Conservation (phyloP, 2,797 vertebrate genomes). For the Arctocebus calabarensis region DNA sequence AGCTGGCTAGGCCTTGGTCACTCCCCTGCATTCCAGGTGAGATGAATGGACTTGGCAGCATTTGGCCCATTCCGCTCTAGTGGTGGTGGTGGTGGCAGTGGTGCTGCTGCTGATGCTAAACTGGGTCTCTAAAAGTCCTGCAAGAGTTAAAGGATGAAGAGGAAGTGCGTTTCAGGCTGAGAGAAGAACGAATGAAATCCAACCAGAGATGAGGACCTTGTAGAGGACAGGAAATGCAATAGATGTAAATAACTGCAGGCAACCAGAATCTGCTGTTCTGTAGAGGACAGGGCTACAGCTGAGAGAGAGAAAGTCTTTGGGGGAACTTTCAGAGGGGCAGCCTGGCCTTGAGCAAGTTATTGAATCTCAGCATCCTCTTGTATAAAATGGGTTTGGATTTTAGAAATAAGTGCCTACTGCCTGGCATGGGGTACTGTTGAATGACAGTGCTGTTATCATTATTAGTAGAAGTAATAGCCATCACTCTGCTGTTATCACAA, state of each 20-base stretch:
- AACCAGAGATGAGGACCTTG: not conserved
- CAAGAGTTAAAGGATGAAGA: too few species aligned
- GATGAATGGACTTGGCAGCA: not conserved
- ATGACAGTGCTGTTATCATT: not conserved
- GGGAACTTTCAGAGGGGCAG: not conserved
- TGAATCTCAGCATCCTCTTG: not conserved
- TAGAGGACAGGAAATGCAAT: not conserved
- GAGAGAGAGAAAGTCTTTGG: not conserved
- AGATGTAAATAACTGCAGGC: too few species aligned
- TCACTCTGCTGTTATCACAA: not conserved
- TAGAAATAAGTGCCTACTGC: not conserved
- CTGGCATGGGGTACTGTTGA: not conserved
- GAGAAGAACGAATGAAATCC: not conserved
- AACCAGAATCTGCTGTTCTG: not conserved
- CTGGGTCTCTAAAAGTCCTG: not conserved
- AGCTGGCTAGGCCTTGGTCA: not conserved
- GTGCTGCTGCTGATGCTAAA: not conserved
- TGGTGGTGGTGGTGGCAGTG: not conserved
- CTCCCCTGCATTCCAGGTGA: not conserved
- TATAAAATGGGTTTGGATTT: not conserved
- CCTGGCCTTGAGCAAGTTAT: not conserved
- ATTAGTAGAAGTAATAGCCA: not conserved
- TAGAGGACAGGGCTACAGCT: not conserved
- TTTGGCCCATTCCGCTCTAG: not conserved
- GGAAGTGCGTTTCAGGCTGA: too few species aligned